phyloP scores from a whole-genome alignment of 2,888 invertebrate genomes.

The Bugula neritina region DNA sequence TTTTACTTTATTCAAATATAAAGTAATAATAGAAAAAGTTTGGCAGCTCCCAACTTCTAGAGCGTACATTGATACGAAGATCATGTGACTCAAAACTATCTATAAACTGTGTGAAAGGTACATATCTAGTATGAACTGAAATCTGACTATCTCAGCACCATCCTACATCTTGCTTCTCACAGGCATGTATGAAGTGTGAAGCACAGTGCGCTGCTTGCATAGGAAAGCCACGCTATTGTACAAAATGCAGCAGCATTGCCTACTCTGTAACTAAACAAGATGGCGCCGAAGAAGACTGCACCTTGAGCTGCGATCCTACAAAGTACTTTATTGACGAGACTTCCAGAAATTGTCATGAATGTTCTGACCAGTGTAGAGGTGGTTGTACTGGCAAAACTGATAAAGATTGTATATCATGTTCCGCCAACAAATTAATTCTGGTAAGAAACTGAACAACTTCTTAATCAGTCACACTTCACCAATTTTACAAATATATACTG shows the following conservation, averaged over 20 bases:
- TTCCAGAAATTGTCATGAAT: background rate
- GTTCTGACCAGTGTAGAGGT: background rate
- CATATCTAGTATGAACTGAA: too few relatives aligned
- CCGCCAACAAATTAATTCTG: background rate
- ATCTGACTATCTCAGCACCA: too few relatives aligned
- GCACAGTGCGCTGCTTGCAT: background rate
- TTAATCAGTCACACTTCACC: too few relatives aligned
- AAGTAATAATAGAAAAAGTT: too few relatives aligned
- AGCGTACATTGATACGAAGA: too few relatives aligned
- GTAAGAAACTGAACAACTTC: too few relatives aligned
- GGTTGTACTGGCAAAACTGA: slow-evolving; percentile 2
- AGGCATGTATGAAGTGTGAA: slow-evolving; percentile 23
- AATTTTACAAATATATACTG: too few relatives aligned
- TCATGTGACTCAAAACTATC: too few relatives aligned
- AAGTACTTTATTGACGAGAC: background rate
- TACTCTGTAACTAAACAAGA: background rate
- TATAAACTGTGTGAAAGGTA: too few relatives aligned
- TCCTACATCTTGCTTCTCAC: too few relatives aligned
- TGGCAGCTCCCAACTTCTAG: too few relatives aligned
- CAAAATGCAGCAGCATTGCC: background rate
- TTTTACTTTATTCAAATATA: too few relatives aligned
- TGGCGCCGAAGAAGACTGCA: background rate
- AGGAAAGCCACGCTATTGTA: background rate
- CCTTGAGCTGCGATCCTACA: background rate
- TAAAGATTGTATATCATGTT: background rate